Evolutionary conservation across 2,113 vertebrate genomes (phyloP).

Genomic region (Beaufortia kweichowensis): DNA sequence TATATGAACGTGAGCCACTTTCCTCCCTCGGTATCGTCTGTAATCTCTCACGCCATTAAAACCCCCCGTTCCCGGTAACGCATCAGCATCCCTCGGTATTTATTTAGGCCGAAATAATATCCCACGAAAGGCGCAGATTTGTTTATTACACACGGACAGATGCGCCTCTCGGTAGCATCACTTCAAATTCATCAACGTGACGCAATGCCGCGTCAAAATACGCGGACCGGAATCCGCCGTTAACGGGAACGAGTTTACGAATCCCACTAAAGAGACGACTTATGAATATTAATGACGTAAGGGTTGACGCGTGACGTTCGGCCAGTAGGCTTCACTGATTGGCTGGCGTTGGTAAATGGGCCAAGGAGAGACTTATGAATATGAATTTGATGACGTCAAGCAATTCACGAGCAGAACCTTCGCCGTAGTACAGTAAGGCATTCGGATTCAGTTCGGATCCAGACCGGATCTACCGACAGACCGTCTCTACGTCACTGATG

Average conservation of each 20-base stretch:
- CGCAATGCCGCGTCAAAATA: slow-evolving; percentile 26
- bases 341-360: too few relatives aligned
- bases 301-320: neutral
- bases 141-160: slow-evolving; percentile 7
- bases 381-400: neutral
- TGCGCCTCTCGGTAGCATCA: slow-evolving; percentile 28
- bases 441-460: neutral
- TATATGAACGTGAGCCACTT: slow-evolving; percentile 3
- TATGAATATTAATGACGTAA: slow-evolving; percentile 19
- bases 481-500: slow-evolving; percentile 7
- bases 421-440: neutral
- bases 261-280: neutral
- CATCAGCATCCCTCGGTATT: neutral
- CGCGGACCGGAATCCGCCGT: slow-evolving; percentile 29
- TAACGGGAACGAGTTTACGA: neutral
- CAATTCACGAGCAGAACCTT: neutral
- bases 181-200: slow-evolving; percentile 40
- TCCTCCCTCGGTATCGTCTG: neutral
- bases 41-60: neutral
- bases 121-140: neutral
- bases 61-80: neutral
- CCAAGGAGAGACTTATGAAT: neutral
- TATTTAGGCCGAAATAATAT: neutral
- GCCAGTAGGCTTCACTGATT: neutral
- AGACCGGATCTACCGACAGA: slow-evolving; percentile 18